A percentile compares a stretch with the other conserved stretches of the same genome.
Evolutionary conservation across 2,113 vertebrate species (phyloP).

Genomic region (Labeo catla): DNA sequence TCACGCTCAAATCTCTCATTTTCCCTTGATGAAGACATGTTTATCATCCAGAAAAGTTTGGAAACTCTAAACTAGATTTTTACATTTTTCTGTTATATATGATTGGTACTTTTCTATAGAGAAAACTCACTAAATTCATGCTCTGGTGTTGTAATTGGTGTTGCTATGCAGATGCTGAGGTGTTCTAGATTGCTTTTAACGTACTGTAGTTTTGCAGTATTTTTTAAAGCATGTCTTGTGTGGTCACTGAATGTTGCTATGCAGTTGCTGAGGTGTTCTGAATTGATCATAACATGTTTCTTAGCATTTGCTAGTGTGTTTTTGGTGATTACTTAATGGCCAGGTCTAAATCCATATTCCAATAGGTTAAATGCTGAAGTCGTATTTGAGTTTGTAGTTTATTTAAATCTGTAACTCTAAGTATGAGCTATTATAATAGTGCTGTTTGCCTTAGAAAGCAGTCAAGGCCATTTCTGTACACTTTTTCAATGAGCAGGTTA

Average conservation of each 20-base stretch:
- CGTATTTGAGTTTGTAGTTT: background rate
- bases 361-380: background rate
- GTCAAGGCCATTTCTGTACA: background rate
- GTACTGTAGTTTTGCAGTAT: background rate
- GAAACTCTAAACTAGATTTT: conserved; percentile 3
- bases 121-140: background rate
- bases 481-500: background rate
- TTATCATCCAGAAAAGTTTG: conserved; percentile 4
- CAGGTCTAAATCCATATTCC: background rate
- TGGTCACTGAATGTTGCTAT: no score
- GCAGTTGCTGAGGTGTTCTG: background rate
- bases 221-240: no score
- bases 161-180: background rate
- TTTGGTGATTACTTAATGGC: background rate
- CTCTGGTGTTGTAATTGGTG: background rate
- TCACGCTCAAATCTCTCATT: background rate
- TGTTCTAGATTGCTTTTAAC: background rate
- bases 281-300: background rate
- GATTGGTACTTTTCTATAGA: background rate
- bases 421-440: background rate
- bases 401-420: background rate
- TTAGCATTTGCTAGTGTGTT: background rate
- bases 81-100: background rate
- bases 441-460: background rate
- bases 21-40: background rate